Conservation (phyloP, 92 coral and sea anemone genomes). For the Parazoanthus atlanticus region DNA sequence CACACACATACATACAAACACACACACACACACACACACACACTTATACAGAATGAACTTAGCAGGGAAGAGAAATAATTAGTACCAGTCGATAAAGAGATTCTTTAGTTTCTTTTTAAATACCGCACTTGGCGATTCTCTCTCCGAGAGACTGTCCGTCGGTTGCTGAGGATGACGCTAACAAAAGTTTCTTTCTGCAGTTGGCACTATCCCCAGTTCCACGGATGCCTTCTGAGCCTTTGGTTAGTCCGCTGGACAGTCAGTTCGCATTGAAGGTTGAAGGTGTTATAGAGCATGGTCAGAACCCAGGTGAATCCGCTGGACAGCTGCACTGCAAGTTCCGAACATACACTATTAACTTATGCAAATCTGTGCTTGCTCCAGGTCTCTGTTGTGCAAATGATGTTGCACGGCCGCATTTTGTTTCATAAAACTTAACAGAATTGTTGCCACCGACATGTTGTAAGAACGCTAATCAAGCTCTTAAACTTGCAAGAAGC, state of each 20-base stretch:
- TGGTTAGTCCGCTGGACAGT: slow-evolving; percentile 79
- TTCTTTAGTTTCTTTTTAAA: no score
- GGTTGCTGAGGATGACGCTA: neutral
- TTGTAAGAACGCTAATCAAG: no score
- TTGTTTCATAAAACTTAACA: neutral
- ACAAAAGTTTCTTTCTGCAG: slow-evolving; percentile 46
- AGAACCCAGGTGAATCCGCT: slow-evolving; percentile 60
- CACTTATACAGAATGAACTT: no score
- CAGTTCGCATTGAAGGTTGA: slow-evolving; percentile 96
- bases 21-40: no score
- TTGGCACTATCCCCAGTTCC: slow-evolving; percentile 94
- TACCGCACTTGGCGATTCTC: no score
- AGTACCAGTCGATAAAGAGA: no score
- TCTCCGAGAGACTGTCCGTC: no score
- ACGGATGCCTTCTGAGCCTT: slow-evolving; percentile 74
- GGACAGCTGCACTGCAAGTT: neutral
- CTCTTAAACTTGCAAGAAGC: no score
- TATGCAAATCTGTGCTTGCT: neutral
- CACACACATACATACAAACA: no score
- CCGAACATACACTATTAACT: neutral
- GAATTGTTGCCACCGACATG: no score
- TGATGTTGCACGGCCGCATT: neutral
- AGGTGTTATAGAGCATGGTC: slow-evolving; percentile 88
- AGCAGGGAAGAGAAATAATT: no score
- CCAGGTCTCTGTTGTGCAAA: neutral